Evolutionary conservation across 2,888 invertebrate species (phyloP), one percentile per base, ranked within the genome.

Genomic region (Eupithecia tripunctaria): DNA sequence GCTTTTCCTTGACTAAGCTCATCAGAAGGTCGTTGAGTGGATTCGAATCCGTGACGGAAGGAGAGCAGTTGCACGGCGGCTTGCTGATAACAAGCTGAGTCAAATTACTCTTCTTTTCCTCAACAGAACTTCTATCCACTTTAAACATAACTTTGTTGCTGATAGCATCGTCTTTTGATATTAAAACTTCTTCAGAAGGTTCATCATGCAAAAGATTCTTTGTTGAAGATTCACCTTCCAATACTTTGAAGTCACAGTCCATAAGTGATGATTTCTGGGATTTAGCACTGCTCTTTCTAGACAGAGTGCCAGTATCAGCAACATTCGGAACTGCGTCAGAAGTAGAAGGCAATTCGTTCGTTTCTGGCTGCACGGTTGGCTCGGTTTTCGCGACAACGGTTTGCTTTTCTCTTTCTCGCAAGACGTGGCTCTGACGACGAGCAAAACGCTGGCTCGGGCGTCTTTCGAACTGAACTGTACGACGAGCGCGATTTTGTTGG

Each of bases 361-460:
- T 82, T 71, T 91, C 90, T 41, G 88, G 78, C 75, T 89, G 86
- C 29, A 85, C 73, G 36, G 83, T 74, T 67, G 85, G 79, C 74
- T 94, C 91, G 68, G 89, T 76, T 85, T 92, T 92, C 10, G 85
- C 74, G 43, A 85, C 81, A 78, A 80, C 85, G 65, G 78, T 91
- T 83, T 96, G 96, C 86, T 95, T 96, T 84, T 97, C 97, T 68
- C 97, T 95, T 89, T 98, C 98, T 51, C 98, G 94, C 67, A 98
- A 88, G 36, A 98, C 97, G 88, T 98, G 98, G 76, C 98, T 98
- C 87, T 98, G 98, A 71, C 99, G 95, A 70, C 98, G 95, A 43
- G 99, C 99, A 88, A 98, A 99, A 77, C 99, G 95, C 91, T 99
- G 99, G 92, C 99, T 99, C 0, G 99, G 99, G 69, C 99, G 96